Conservation (phyloP, 2,888 invertebrate species). For the Schizaphis graminum region DNA sequence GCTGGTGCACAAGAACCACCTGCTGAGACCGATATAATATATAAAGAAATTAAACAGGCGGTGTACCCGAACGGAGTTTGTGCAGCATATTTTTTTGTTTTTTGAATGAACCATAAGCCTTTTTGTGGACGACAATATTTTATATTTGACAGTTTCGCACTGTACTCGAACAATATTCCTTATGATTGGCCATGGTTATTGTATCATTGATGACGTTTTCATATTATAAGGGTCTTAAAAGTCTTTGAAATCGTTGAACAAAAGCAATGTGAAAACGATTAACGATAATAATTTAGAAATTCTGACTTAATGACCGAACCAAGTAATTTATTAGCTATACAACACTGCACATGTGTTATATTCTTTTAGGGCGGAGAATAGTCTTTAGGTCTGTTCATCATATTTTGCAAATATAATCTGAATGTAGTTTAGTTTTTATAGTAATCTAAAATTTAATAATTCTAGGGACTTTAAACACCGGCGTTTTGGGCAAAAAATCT, state of each 20-base stretch:
- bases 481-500: background rate
- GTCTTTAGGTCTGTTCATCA: background rate
- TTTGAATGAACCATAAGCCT: background rate
- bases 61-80: background rate
- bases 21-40: background rate
- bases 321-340: background rate
- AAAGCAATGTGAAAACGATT: constrained; percentile 9
- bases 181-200: background rate
- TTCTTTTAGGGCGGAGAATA: background rate
- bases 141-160: background rate
- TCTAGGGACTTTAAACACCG: background rate
- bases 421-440: background rate
- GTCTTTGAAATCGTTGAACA: background rate
- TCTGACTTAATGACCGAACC: background rate
- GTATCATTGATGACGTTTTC: background rate
- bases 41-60: background rate
- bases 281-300: background rate
- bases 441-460: background rate
- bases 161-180: background rate
- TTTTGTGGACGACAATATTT: background rate
- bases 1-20: background rate
- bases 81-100: background rate
- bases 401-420: background rate
- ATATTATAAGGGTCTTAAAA: background rate
- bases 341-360: background rate